Evolutionary conservation across 2,113 vertebrate genomes (phyloP), one percentile per base, ranked within the genome.

Genomic region (Lamprotornis superbus): DNA sequence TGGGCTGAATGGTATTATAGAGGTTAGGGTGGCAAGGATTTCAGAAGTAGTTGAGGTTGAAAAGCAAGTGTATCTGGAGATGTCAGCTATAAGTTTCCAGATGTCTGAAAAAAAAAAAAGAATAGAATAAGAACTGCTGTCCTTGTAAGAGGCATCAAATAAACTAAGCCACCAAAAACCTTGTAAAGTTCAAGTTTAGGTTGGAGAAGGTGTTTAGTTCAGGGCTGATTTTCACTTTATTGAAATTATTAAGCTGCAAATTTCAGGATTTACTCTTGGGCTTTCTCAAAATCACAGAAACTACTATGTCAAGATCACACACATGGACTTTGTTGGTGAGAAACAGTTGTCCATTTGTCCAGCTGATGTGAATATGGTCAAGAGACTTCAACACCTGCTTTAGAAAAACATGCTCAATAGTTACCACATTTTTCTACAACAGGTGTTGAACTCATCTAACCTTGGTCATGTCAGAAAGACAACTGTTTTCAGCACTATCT

Each of bases 301-400:
- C 16, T 40, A 24, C 68, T 75, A 12, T 57, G 47, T 89, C 71
- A 93, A 28, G 69, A 93, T 86, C 47, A 83, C 31, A 80, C 37
- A 83, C 0, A 0, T 44, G 22, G 11, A 80, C 37, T 69, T 69
- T 63, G 42, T 67, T 50, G 27, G 63, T 64, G 71, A 86, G 70
- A 84, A 91, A n/a, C 80, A 68, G 49, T 83, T 71, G 47, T 67
- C 78, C 52, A 3, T 90, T 94, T 86, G 64, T 78, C 83, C 0
- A 0, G n/a, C 49, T 87, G 40, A 70, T 75, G 49, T 0, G 0
- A 75, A 50, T 63, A 68, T 59, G 85, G 92, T 92, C 92, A 78
- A 60, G n/a, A 49, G 37, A 71, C 71, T 89, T 90, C 92, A 96
- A 71, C 93, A 94, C 71, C 73, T 92, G 85, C 76, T 93, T 74